Percentiles rank a stretch among this genome's conserved stretches.
These are phyloP conservation scores for Brachypterus glaber DNA, from an alignment of 2,888 invertebrate genomes.

Conservation along the genomic window DNA sequence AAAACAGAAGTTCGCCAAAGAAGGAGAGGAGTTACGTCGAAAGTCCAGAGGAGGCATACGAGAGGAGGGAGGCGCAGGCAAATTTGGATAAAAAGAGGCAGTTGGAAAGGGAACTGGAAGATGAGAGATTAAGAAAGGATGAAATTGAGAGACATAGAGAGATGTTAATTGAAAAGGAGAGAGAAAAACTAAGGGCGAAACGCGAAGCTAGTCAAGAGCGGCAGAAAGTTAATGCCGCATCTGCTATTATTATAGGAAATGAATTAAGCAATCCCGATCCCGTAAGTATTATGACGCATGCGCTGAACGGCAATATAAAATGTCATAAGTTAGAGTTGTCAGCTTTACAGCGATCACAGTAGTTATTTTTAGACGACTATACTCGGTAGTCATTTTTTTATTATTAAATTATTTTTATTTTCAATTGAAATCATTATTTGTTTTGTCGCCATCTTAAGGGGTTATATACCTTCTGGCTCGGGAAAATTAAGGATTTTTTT, in stretches of 20 bases:
- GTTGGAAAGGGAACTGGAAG: constrained; percentile 43
- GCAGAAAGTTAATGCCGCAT: constrained; percentile 38
- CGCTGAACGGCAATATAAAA: too few species aligned
- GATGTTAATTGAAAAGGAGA: constrained; percentile 37
- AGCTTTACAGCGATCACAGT: too few species aligned
- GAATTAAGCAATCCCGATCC: constrained; percentile 59
- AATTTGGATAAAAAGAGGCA: constrained; percentile 34
- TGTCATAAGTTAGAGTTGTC: too few species aligned
- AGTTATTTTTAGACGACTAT: too few species aligned
- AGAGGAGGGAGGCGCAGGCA: constrained; percentile 25
- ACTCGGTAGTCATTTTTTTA: too few species aligned
- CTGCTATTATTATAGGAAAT: constrained; percentile 58
- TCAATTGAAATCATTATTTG: too few species aligned
- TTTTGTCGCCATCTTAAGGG: too few species aligned
- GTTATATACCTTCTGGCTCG: too few species aligned
- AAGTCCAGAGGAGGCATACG: constrained; percentile 23
- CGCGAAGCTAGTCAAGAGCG: constrained; percentile 41
- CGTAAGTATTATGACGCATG: constrained; percentile 47
- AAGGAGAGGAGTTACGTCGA: constrained; percentile 49
- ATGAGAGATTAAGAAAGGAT: constrained; percentile 40
- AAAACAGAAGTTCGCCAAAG: constrained; percentile 65
- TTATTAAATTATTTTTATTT: too few species aligned
- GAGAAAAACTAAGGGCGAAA: constrained; percentile 38
- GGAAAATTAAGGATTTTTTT: too few species aligned
- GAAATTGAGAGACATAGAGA: constrained; percentile 38